Evolutionary conservation across 1,140 invertebrate species (phyloP).

Genomic region (Lerema accius): DNA sequence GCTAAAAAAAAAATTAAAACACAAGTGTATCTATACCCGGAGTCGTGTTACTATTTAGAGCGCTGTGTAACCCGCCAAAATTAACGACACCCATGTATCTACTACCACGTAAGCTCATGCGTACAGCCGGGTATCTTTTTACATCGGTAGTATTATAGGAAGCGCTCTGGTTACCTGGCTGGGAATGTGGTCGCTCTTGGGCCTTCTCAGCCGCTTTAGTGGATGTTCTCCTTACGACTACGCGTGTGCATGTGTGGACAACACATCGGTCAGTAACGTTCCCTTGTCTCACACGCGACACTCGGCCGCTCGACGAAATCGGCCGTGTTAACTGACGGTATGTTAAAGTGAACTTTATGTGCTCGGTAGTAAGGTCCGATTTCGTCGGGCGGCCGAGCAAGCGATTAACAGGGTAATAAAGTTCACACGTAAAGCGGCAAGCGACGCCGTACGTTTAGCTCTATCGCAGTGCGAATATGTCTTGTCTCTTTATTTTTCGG

Average conservation of each 20-base stretch:
- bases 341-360: slow-evolving; percentile 8
- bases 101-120: slow-evolving; percentile 72
- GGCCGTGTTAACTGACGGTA: not conserved
- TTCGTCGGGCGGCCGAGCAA: slow-evolving; percentile 62
- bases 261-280: slow-evolving; percentile 77
- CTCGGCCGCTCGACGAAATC: slow-evolving; percentile 57
- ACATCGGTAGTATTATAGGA: slow-evolving; percentile 62
- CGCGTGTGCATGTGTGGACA: slow-evolving; percentile 81
- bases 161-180: slow-evolving; percentile 82
- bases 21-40: slow-evolving; percentile 45
- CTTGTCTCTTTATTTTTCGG: slow-evolving; percentile 46
- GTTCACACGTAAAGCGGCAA: slow-evolving; percentile 76
- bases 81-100: slow-evolving; percentile 50
- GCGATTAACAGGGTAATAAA: slow-evolving; percentile 49
- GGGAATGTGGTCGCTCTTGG: slow-evolving; percentile 83
- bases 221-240: slow-evolving; percentile 83
- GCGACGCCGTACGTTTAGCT: slow-evolving; percentile 69
- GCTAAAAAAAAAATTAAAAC: slow-evolving; percentile 36
- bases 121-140: slow-evolving; percentile 58
- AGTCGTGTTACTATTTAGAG: slow-evolving; percentile 57
- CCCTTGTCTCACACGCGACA: slow-evolving; percentile 54
- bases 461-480: slow-evolving; percentile 72
- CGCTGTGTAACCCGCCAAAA: slow-evolving; percentile 67
- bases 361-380: slow-evolving; percentile 8
- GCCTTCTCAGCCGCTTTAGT: slow-evolving; percentile 83